These are phyloP conservation scores for Pristionchus japonicus DNA, from an alignment of 2,888 invertebrate genomes.

Conservation along the genomic window DNA sequence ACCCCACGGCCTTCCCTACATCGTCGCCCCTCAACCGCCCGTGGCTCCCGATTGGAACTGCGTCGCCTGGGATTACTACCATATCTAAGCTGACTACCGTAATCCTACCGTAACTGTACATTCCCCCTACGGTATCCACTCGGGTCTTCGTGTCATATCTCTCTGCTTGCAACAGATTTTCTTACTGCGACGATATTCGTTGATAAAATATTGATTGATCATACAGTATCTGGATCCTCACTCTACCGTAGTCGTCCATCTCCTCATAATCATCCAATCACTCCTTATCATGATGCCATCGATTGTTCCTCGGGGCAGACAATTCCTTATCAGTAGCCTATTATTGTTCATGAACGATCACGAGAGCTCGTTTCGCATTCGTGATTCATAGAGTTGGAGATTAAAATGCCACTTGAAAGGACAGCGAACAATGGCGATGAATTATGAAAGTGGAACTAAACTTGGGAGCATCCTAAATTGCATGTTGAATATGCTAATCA, in stretches of 20 bases:
- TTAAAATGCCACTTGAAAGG: not conserved
- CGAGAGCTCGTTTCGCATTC: not conserved
- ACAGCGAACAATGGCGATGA: not conserved
- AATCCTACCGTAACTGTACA: not conserved
- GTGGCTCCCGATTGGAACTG: slow-evolving; percentile 22
- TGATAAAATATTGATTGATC: not conserved
- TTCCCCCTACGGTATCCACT: not conserved
- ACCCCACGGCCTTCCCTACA: not conserved
- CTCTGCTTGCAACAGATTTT: not conserved
- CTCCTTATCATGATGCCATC: not conserved
- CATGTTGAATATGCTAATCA: not conserved
- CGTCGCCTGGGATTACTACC: slow-evolving; percentile 23
- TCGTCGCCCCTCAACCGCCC: not conserved
- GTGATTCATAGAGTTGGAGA: not conserved
- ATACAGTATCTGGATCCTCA: not conserved
- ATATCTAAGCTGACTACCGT: not conserved
- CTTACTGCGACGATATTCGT: not conserved
- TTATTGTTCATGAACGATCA: not conserved
- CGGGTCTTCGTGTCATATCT: not conserved
- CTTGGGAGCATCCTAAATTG: no score
- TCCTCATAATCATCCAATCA: not conserved
- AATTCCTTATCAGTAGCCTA: not conserved
- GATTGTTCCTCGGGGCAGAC: not conserved
- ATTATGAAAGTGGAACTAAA: not conserved
- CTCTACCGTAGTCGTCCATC: not conserved